Percentiles rank a stretch among this genome's conserved stretches.
These are phyloP conservation scores for Tonatia bakeri DNA, from an alignment of 2,113 vertebrate genomes.

Conservation along the genomic window DNA sequence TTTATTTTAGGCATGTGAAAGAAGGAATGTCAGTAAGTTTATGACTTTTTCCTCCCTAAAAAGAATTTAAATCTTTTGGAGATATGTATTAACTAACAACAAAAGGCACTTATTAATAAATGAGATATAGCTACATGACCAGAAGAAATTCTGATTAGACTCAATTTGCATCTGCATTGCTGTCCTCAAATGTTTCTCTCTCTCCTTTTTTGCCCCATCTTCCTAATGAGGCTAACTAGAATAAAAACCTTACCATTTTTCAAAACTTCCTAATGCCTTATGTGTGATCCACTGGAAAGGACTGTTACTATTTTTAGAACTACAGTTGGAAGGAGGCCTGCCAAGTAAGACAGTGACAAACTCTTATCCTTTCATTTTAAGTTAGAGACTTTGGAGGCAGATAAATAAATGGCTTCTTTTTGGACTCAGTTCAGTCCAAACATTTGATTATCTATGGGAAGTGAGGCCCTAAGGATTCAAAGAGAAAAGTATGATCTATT, in stretches of 20 bases:
- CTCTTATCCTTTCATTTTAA: neutral
- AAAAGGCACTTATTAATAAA: constrained; percentile 8
- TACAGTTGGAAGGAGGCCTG: neutral
- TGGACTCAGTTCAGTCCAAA: neutral
- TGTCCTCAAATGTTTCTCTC: neutral
- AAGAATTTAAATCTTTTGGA: neutral
- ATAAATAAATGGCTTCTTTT: constrained; percentile 7
- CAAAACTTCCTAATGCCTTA: neutral
- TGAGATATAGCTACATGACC: neutral
- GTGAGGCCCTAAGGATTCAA: neutral
- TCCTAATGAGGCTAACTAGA: neutral
- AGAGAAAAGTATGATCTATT: neutral
- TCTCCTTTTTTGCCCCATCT: neutral
- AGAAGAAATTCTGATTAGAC: neutral
- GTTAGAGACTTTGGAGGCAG: neutral
- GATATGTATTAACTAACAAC: neutral
- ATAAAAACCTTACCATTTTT: constrained; percentile 7
- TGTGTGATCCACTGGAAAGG: neutral
- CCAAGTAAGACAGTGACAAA: neutral
- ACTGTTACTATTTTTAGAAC: constrained; percentile 9
- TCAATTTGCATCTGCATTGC: neutral
- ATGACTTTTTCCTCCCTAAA: neutral
- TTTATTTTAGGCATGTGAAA: neutral
- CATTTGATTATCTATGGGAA: neutral
- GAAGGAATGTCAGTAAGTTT: neutral